Percentiles rank a stretch among this genome's conserved stretches.
Evolutionary conservation across 1,140 invertebrate species (phyloP).

Genomic region (Carcinoscorpius rotundicauda): DNA sequence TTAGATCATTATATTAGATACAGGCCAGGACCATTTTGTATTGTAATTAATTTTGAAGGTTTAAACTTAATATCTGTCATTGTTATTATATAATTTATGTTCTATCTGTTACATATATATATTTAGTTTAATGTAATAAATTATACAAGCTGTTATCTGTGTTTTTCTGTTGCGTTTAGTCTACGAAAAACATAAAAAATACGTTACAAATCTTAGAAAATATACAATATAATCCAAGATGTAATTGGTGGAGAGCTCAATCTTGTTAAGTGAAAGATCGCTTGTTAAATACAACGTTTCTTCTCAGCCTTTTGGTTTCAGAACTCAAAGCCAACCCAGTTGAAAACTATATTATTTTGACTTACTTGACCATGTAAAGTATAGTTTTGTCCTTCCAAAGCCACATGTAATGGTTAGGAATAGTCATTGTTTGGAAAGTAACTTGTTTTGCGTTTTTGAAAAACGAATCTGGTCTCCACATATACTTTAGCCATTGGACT

Average conservation of each 20-base stretch:
- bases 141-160: too few relatives aligned
- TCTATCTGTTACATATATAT: too few relatives aligned
- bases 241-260: not conserved
- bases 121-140: too few relatives aligned
- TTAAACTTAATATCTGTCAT: too few relatives aligned
- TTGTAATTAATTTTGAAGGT: too few relatives aligned
- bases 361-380: conserved; percentile 27
- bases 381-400: conserved; percentile 23
- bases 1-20: too few relatives aligned
- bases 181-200: too few relatives aligned
- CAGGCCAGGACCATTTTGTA: too few relatives aligned
- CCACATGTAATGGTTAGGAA: conserved; percentile 58
- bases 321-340: too few relatives aligned
- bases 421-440: conserved; percentile 77
- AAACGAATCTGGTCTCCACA: conserved; percentile 26
- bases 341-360: not conserved
- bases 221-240: not conserved
- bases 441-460: conserved; percentile 60
- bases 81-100: too few relatives aligned
- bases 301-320: too few relatives aligned
- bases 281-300: not conserved
- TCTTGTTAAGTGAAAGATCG: not conserved
- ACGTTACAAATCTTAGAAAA: not conserved
- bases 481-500: conserved; percentile 21
- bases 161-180: too few relatives aligned